Percentiles rank a stretch among this genome's conserved stretches.
Evolutionary conservation across 2,797 vertebrate genomes (phyloP).

Genomic region (Chaetophractus vellerosus): DNA sequence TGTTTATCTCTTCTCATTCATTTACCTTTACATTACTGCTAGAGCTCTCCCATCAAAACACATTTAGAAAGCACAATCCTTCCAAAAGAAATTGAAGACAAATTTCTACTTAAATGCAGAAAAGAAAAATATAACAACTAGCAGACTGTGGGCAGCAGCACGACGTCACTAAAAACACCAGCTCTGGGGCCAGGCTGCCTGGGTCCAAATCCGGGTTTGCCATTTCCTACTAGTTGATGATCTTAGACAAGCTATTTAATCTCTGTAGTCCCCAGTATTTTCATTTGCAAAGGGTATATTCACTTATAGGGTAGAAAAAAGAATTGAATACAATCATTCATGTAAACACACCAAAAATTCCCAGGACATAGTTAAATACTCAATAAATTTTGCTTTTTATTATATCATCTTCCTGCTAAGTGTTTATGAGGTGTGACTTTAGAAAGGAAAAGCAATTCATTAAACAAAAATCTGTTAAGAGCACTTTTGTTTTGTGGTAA

Average conservation of each 20-base stretch:
- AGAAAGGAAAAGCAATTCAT: neutral
- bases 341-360: neutral
- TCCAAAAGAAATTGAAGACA: conserved; percentile 32
- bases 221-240: neutral
- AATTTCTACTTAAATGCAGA: neutral
- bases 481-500: neutral
- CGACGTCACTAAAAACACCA: neutral
- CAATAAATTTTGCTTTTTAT: neutral
- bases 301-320: neutral
- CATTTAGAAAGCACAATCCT: conserved; percentile 33
- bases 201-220: conserved; percentile 17
- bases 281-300: neutral
- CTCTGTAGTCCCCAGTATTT: neutral
- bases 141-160: neutral
- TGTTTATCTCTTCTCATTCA: neutral
- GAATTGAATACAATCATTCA: conserved; percentile 13
- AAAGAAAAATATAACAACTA: conserved; percentile 54
- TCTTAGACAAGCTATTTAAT: neutral
- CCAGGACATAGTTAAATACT: neutral
- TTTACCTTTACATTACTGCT: neutral
- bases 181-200: conserved; percentile 16
- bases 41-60: neutral
- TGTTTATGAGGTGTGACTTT: neutral
- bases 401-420: neutral
- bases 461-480: conserved; percentile 7